Evolutionary conservation across 1,140 invertebrate species (phyloP).

Genomic region (Ostrea edulis): DNA sequence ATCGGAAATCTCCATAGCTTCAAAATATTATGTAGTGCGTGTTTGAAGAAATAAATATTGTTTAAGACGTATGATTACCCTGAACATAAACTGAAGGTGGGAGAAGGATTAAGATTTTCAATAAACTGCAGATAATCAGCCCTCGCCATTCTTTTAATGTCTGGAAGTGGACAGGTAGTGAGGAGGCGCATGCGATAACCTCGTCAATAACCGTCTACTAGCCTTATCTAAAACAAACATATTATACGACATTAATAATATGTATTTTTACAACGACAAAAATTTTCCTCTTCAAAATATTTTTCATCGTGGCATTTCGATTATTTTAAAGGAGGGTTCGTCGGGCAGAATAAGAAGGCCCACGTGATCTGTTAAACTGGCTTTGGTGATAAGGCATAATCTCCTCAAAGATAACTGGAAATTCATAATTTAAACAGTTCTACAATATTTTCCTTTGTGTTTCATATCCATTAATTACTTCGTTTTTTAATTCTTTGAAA

Average conservation of each 20-base stretch:
- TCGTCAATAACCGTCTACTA: background rate
- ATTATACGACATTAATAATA: background rate
- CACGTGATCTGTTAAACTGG: no score
- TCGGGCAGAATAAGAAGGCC: no score
- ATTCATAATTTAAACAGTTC: background rate
- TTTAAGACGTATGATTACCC: background rate
- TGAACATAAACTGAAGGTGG: background rate
- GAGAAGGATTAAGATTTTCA: background rate
- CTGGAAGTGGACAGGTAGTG: background rate
- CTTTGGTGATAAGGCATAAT: background rate
- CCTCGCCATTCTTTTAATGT: background rate
- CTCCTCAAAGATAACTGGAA: background rate
- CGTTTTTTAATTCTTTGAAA: background rate
- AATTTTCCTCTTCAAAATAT: background rate
- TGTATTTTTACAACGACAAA: background rate
- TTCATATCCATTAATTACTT: background rate
- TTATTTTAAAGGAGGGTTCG: background rate
- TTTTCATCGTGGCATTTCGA: background rate
- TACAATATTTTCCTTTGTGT: background rate
- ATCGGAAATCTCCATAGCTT: background rate
- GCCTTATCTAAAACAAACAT: background rate
- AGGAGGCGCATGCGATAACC: background rate
- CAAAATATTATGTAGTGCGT: slow-evolving; percentile 3
- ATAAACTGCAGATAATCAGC: background rate
- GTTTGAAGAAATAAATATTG: background rate